These are phyloP conservation scores for Acridotheres tristis DNA, from an alignment of 2,797 vertebrate species.

Conservation along the genomic window DNA sequence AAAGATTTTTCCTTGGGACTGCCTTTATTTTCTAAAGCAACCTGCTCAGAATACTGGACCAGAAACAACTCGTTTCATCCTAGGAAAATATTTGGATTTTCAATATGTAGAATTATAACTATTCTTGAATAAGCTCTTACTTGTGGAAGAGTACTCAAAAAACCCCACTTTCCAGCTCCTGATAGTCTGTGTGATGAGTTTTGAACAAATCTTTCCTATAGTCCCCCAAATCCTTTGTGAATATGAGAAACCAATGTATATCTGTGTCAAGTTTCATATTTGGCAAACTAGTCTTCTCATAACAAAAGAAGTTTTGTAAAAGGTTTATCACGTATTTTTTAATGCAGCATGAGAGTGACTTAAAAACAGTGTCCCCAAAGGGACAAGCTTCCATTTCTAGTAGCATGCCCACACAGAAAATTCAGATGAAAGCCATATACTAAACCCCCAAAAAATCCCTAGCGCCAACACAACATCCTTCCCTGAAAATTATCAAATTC, in stretches of 20 bases:
- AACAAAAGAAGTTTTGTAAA: background rate
- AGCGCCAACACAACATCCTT: background rate
- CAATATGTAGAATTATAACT: background rate
- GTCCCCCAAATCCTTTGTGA: background rate
- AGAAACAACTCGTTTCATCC: background rate
- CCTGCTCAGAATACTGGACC: background rate
- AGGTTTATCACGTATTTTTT: background rate
- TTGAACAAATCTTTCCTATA: background rate
- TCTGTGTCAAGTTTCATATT: background rate
- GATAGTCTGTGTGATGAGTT: background rate
- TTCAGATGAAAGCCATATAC: background rate
- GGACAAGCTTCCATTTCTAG: background rate
- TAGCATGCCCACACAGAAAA: background rate
- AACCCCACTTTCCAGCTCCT: background rate
- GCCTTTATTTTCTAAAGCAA: background rate
- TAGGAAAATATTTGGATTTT: background rate
- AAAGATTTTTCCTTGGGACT: background rate
- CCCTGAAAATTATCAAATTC: background rate
- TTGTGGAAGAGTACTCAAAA: background rate
- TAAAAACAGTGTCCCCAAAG: background rate
- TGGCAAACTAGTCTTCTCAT: background rate
- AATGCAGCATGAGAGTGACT: background rate
- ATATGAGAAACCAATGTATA: background rate
- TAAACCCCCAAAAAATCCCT: background rate
- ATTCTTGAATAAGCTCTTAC: background rate